phyloP scores from a whole-genome alignment of 2,888 invertebrate genomes.

The Tipula confusa region DNA sequence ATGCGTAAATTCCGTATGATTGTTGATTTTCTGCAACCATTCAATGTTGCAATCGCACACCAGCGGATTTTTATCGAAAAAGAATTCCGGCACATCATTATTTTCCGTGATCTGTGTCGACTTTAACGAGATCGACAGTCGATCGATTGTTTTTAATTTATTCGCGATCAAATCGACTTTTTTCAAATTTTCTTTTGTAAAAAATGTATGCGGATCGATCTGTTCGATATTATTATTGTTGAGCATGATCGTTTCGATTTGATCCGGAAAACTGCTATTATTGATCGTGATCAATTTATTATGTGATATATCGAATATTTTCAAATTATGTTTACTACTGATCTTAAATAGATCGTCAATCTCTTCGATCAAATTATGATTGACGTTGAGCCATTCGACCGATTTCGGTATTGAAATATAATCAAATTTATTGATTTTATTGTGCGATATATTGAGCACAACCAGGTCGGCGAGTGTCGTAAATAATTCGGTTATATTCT shows the following conservation, averaged over 20 bases:
- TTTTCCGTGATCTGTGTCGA: constrained; percentile 42
- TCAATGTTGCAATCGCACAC: constrained; percentile 83
- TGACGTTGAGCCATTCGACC: constrained; percentile 76
- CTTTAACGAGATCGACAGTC: constrained; percentile 40
- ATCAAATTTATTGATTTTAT: constrained; percentile 73
- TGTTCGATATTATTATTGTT: constrained; percentile 70
- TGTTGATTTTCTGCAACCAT: constrained; percentile 76
- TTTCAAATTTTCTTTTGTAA: constrained; percentile 64
- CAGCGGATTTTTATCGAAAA: constrained; percentile 76
- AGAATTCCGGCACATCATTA: constrained; percentile 73
- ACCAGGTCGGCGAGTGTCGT: constrained; percentile 67
- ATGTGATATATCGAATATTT: constrained; percentile 72
- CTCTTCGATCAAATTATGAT: constrained; percentile 70
- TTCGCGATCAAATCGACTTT: constrained; percentile 74
- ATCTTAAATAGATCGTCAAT: constrained; percentile 68
- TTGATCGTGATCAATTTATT: constrained; percentile 66
- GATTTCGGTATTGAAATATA: constrained; percentile 71
- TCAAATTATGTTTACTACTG: constrained; percentile 60
- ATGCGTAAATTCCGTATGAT: constrained; percentile 64
- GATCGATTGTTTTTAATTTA: constrained; percentile 65
- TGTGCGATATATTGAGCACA: constrained; percentile 77
- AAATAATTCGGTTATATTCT: constrained; percentile 73
- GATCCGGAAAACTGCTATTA: constrained; percentile 67
- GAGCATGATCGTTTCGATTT: constrained; percentile 64
- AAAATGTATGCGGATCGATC: constrained; percentile 66